Conservation (phyloP, 2,113 vertebrate species). For the Lates calcarifer region DNA sequence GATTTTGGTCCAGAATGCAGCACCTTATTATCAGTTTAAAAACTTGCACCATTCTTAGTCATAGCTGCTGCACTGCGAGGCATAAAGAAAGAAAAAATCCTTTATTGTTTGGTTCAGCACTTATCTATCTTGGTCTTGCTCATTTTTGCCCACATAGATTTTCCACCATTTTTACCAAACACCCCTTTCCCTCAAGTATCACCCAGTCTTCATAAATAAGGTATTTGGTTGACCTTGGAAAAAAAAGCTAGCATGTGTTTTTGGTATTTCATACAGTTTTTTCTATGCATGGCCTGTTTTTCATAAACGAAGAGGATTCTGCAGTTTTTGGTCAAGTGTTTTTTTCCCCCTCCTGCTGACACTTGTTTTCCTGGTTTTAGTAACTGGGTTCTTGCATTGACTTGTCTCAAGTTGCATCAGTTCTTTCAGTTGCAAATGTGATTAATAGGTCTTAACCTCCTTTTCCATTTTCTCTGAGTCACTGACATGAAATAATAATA, state of each 20-base stretch:
- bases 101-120: neutral
- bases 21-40: neutral
- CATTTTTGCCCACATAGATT: neutral
- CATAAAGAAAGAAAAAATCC: neutral
- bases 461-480: constrained; percentile 6
- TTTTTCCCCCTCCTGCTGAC: neutral
- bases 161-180: neutral
- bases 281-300: neutral
- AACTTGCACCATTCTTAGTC: neutral
- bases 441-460: constrained; percentile 13
- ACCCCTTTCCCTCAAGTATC: neutral
- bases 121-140: neutral
- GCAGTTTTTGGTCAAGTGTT: neutral
- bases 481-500: constrained; percentile 9
- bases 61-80: neutral
- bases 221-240: neutral
- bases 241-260: neutral
- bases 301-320: neutral
- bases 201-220: neutral
- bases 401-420: constrained; percentile 38
- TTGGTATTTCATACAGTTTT: constrained; percentile 3
- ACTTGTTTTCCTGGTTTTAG: constrained; percentile 37
- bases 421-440: neutral
- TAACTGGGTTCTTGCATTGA: constrained; percentile 34
- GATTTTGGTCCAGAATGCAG: neutral